Evolutionary conservation across 2,797 vertebrate genomes (phyloP).

Genomic region (Heteromormyrus szaboi): DNA sequence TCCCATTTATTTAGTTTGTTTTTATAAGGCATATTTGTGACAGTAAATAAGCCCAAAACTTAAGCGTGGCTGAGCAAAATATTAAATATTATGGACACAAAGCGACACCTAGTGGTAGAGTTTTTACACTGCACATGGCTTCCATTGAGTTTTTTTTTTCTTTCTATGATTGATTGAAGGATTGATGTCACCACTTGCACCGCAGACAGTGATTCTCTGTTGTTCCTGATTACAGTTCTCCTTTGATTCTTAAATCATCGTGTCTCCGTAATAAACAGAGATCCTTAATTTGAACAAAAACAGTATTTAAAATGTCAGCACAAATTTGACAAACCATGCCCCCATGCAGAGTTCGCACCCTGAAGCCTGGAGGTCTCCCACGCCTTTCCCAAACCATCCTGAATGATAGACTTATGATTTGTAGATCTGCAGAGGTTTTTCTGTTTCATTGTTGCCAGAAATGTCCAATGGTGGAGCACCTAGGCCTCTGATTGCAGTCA

Average conservation of each 20-base stretch:
- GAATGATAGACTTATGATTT: background rate
- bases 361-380: background rate
- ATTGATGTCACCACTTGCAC: background rate
- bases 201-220: background rate
- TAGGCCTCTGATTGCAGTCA: background rate
- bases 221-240: background rate
- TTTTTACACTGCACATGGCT: background rate
- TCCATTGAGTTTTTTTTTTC: background rate
- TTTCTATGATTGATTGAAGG: background rate
- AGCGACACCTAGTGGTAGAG: constrained; percentile 19
- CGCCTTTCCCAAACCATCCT: background rate
- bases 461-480: background rate
- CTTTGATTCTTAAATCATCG: background rate
- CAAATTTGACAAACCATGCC: background rate
- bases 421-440: background rate
- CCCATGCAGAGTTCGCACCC: background rate
- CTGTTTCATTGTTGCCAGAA: background rate
- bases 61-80: background rate
- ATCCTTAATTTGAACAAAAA: background rate
- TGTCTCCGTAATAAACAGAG: background rate
- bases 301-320: background rate
- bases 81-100: constrained; percentile 2
- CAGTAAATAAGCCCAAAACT: background rate
- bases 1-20: background rate
- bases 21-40: background rate